Conservation (phyloP, 2,113 vertebrate species). For the Coptodon bakossiorum region DNA sequence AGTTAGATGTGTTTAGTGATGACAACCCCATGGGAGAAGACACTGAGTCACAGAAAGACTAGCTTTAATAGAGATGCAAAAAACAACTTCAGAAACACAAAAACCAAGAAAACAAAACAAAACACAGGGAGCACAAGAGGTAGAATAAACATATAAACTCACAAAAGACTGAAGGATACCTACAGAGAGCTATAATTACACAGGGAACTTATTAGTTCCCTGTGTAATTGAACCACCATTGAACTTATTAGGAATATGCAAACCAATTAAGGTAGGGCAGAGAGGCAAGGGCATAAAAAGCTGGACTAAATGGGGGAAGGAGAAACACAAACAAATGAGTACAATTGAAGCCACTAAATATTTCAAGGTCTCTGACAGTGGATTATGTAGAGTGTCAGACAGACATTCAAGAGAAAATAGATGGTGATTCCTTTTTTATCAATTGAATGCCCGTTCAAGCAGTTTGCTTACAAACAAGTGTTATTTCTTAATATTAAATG, state of each 20-base stretch:
- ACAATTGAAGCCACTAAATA: neutral
- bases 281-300: neutral
- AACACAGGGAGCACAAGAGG: neutral
- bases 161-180: neutral
- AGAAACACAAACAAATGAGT: neutral
- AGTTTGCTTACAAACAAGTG: neutral
- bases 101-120: neutral
- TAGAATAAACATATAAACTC: neutral
- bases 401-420: neutral
- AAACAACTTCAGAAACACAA: neutral
- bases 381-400: neutral
- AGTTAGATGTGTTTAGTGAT: neutral
- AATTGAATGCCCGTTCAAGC: neutral
- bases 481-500: neutral
- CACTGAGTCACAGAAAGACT: neutral
- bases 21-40: neutral
- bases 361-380: neutral
- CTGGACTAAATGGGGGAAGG: neutral
- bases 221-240: no score
- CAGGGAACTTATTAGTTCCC: neutral
- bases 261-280: neutral
- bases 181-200: neutral
- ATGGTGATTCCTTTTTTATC: neutral
- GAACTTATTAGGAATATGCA: neutral
- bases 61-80: neutral